Evolutionary conservation across 1,140 invertebrate genomes (phyloP).

Genomic region (Megathymus violae): DNA sequence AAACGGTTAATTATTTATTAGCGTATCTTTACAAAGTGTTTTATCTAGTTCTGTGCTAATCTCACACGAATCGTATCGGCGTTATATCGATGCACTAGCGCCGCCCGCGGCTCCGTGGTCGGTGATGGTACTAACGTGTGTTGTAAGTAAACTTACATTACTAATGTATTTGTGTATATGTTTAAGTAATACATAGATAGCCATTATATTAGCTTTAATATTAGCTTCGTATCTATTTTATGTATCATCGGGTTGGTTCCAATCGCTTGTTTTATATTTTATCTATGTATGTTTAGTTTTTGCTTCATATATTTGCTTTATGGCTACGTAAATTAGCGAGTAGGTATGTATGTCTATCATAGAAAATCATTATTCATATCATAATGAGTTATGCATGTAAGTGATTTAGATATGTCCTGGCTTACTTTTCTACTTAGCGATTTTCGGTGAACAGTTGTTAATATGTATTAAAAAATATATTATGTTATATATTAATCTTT

Average conservation of each 20-base stretch:
- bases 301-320: slow-evolving; percentile 30
- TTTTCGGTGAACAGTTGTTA: not conserved
- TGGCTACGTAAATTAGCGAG: not conserved
- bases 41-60: slow-evolving; percentile 41
- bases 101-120: slow-evolving; percentile 43
- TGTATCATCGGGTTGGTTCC: slow-evolving; percentile 15
- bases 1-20: slow-evolving; percentile 22
- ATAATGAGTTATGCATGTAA: not conserved
- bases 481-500: not conserved
- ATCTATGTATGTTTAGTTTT: not conserved
- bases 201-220: slow-evolving; percentile 32
- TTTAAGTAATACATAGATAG: too few species aligned
- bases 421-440: not conserved
- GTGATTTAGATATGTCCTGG: not conserved
- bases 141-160: slow-evolving; percentile 77
- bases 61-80: slow-evolving; percentile 33
- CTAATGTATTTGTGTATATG: slow-evolving; percentile 57
- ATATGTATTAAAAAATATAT: not conserved
- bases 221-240: slow-evolving; percentile 25
- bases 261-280: slow-evolving; percentile 12
- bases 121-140: slow-evolving; percentile 68
- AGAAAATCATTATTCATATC: not conserved
- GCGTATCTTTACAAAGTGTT: slow-evolving; percentile 9
- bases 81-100: slow-evolving; percentile 47
- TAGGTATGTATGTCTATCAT: not conserved